These are phyloP conservation scores for Rhamphomyia laevipes DNA, from an alignment of 2,888 invertebrate species.

Conservation along the genomic window DNA sequence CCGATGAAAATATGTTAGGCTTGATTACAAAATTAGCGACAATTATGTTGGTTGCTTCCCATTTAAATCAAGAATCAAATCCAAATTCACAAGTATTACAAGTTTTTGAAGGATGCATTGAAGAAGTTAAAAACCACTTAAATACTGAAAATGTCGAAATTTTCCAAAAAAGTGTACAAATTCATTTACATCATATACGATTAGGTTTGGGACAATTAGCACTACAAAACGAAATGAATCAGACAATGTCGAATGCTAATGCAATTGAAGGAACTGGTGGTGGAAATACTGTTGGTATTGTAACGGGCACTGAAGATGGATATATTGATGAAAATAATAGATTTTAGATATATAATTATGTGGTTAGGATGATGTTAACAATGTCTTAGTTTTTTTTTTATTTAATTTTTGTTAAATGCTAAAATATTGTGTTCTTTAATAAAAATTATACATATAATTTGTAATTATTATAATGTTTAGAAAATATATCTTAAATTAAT, in stretches of 20 bases:
- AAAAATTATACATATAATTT: too few relatives aligned
- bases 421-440: too few relatives aligned
- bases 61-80: constrained; percentile 48
- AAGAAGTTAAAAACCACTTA: constrained; percentile 72
- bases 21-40: constrained; percentile 82
- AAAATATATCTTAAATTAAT: too few relatives aligned
- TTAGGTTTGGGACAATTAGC: constrained; percentile 27
- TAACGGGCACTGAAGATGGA: neutral
- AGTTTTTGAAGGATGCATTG: constrained; percentile 82
- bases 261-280: neutral
- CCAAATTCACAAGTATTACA: constrained; percentile 84
- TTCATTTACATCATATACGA: constrained; percentile 53
- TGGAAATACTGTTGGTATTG: too few relatives aligned
- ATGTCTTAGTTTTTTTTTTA: too few relatives aligned
- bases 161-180: constrained; percentile 81
- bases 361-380: too few relatives aligned
- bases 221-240: constrained; percentile 9
- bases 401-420: too few relatives aligned
- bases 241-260: neutral
- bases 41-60: constrained; percentile 49
- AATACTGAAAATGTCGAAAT: constrained; percentile 61
- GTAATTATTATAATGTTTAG: too few relatives aligned
- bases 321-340: neutral
- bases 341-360: too few relatives aligned
- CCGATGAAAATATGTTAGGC: constrained; percentile 51